Evolutionary conservation across 2,113 vertebrate genomes (phyloP), one percentile per base, ranked within the genome.

Genomic region (Trogon surrucura): DNA sequence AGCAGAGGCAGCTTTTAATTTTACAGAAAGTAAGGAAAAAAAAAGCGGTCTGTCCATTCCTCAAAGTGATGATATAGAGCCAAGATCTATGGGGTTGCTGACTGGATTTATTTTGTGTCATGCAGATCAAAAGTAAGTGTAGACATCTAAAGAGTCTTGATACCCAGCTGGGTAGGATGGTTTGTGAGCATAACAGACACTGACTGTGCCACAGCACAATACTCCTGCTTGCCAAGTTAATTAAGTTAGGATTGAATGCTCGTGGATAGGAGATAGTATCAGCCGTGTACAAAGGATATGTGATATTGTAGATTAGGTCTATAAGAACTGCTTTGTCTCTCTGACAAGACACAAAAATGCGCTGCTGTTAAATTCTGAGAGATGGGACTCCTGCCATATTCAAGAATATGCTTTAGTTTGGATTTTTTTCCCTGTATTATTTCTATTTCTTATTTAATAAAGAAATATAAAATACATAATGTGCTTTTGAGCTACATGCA

Each of bases 191-290:
- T 94, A 94, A 84, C 84, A 80, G 95, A 78, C 72, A 89, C 64
- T 72, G 61, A 75, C 90, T 91, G 91, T 89, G 66, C 7, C 34
- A 86, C 67, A 67, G 78, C 89, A 88, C 69, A 91, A 80, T 93
- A 66, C 75, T 93, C 84, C 88, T 91, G 66, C 88, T 95, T 93
- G 86, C 96, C 94, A 96, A 90, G 86, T 95, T 97, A 97, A 97
- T 97, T 96, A 97, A 97, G 92, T 93, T 93, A 95, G 86, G 88
- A 97, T 92, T 95, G 96, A 96, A 95, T 97, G 66, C 83, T 77
- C 72, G 58, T 90, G 62, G 79, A 85, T 73, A 86, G 62, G 38
- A 74, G 85, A 92, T 94, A 95, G 86, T 94, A 97, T 94, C 88
- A 91, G 58, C 72, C 72, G 72, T 89, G 82, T 88, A 87, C 90